Evolutionary conservation across 2,797 vertebrate species (phyloP).

Genomic region (Spheniscus humboldti): DNA sequence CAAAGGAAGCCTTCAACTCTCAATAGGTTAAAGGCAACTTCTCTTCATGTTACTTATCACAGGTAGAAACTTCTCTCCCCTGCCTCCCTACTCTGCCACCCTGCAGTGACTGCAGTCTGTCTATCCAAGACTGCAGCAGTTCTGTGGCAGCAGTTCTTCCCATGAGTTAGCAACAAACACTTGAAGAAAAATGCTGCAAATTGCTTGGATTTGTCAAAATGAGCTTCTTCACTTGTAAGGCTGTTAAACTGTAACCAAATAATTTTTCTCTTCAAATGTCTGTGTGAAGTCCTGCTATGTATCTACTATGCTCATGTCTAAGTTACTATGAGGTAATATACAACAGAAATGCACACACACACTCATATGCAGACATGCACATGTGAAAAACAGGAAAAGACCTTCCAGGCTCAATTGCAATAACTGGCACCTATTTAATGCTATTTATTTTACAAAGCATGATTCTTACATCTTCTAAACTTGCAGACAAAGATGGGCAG

Average conservation of each 20-base stretch:
- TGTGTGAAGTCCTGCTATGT: background rate
- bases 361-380: background rate
- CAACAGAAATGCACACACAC: background rate
- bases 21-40: background rate
- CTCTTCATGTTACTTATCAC: background rate
- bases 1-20: background rate
- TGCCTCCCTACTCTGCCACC: background rate
- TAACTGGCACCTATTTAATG: background rate
- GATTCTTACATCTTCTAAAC: background rate
- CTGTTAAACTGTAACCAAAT: background rate
- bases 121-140: background rate
- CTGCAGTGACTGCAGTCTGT: background rate
- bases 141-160: background rate
- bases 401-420: background rate
- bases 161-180: background rate
- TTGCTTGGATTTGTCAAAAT: background rate
- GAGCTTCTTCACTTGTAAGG: background rate
- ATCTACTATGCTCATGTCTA: background rate
- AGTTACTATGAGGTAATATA: background rate
- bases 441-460: background rate
- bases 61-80: background rate
- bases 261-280: background rate
- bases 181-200: background rate
- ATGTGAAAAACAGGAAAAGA: background rate
- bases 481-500: background rate